Evolutionary conservation across 2,113 vertebrate genomes (phyloP).

Genomic region (Excalfactoria chinensis): DNA sequence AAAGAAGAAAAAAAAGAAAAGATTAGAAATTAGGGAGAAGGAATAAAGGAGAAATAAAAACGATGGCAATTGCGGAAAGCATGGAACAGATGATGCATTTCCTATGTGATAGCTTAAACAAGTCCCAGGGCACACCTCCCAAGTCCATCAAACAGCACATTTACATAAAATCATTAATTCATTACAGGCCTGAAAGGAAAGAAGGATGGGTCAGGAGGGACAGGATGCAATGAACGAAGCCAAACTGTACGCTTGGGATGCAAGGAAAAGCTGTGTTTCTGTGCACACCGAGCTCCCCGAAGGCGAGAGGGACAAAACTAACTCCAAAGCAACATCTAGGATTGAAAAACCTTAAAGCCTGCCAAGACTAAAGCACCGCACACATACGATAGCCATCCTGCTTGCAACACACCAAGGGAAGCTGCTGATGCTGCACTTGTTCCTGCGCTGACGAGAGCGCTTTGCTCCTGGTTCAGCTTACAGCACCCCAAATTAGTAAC

Average conservation of each 20-base stretch:
- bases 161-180: conserved; percentile 74
- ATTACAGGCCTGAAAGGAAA: conserved; percentile 43
- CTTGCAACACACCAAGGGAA: neutral
- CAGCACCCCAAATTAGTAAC: neutral
- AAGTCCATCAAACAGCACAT: conserved; percentile 43
- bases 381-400: rapidly evolving
- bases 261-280: neutral
- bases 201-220: neutral
- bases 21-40: neutral
- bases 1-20: neutral
- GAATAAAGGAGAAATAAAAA: conserved; percentile 25
- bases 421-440: neutral
- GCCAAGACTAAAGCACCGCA: neutral
- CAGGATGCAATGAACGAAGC: neutral
- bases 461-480: neutral
- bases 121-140: conserved; percentile 37
- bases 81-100: conserved; percentile 49
- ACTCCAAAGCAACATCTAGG: neutral
- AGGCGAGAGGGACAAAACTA: neutral
- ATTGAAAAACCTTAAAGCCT: neutral
- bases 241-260: neutral
- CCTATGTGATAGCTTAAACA: conserved; percentile 56
- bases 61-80: conserved; percentile 3
- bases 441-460: neutral
- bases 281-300: rapidly evolving